phyloP scores from a whole-genome alignment of 2,888 invertebrate species.

The Mechanitis messenoides region DNA sequence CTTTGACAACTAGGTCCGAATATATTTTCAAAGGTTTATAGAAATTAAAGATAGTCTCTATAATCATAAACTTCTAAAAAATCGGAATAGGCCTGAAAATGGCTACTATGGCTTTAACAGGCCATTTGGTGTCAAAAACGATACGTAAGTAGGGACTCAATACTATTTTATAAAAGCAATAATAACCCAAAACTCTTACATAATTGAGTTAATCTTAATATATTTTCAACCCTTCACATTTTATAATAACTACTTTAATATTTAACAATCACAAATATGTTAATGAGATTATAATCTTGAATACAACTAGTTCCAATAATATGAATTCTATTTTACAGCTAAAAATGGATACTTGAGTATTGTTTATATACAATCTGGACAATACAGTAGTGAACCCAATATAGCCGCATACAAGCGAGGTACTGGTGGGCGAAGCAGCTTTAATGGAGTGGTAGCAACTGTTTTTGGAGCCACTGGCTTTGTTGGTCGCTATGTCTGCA shows the following conservation, averaged over 20 bases:
- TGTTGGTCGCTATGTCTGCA: slow-evolving; percentile 91
- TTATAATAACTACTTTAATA: too few species aligned
- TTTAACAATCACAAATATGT: too few species aligned
- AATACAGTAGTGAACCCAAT: slow-evolving; percentile 79
- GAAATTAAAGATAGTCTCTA: too few species aligned
- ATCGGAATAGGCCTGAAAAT: slow-evolving; percentile 48
- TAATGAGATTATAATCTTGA: too few species aligned
- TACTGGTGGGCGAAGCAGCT: slow-evolving; percentile 95
- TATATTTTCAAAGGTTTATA: too few species aligned
- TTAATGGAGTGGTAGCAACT: slow-evolving; percentile 98
- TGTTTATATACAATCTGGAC: slow-evolving; percentile 64
- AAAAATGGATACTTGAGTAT: slow-evolving; percentile 59
- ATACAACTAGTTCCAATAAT: too few species aligned
- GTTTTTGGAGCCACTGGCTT: slow-evolving; percentile 96
- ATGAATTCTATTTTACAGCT: slow-evolving; percentile 44
- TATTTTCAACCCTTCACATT: not conserved
- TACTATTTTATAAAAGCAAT: slow-evolving; percentile 18
- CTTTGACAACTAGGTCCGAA: too few species aligned
- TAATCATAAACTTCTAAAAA: too few species aligned
- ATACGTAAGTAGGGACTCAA: slow-evolving; percentile 51
- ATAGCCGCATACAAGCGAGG: slow-evolving; percentile 85
- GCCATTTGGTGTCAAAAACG: slow-evolving; percentile 55
- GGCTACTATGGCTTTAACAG: slow-evolving; percentile 61
- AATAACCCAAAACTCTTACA: slow-evolving; percentile 49
- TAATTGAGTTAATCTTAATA: slow-evolving; percentile 39